Conservation (phyloP, 2,113 vertebrate species). For the Lycaon pictus region DNA sequence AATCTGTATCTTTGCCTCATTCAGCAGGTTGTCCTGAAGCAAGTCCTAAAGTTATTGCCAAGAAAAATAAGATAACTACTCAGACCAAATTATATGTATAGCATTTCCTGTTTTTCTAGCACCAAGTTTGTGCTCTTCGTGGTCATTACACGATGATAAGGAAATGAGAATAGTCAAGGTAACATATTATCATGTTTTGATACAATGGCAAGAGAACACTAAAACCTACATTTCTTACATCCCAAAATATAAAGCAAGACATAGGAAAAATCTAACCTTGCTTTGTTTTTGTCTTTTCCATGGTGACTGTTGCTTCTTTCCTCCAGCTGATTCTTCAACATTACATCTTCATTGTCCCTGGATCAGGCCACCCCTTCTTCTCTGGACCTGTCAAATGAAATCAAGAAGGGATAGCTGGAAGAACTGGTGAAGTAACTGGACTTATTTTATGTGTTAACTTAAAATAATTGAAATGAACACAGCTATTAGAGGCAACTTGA, state of each 20-base stretch:
- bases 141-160: neutral
- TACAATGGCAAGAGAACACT: neutral
- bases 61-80: conserved; percentile 41
- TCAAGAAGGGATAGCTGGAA: neutral
- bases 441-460: neutral
- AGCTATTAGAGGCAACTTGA: neutral
- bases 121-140: neutral
- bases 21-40: neutral
- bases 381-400: conserved; percentile 70
- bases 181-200: neutral
- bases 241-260: neutral
- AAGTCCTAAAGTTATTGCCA: conserved; percentile 24
- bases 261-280: conserved; percentile 72
- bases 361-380: conserved; percentile 71
- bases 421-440: neutral
- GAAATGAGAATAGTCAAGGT: neutral
- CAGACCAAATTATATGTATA: neutral
- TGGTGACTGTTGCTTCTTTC: conserved; percentile 78
- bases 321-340: conserved; percentile 70
- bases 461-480: neutral
- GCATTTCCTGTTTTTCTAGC: neutral
- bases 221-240: neutral
- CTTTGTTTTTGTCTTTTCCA: conserved; percentile 84
- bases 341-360: conserved; percentile 49
- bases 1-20: neutral